A percentile compares a stretch with the other conserved stretches of the same genome.
Evolutionary conservation across 2,888 invertebrate genomes (phyloP).

Genomic region (Trachelus stipa): DNA sequence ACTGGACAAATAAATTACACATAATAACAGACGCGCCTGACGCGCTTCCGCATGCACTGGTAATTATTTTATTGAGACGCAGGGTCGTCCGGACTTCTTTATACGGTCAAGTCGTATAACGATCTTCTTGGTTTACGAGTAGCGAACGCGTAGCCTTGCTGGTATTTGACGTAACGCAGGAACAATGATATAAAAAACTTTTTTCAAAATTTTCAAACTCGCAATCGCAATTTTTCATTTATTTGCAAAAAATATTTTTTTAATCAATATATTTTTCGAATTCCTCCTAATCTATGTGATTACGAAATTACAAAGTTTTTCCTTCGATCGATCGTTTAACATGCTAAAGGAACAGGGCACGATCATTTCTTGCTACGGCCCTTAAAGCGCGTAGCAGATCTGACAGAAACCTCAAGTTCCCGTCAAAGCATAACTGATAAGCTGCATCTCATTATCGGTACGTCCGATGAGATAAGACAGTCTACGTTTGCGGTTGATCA

Average conservation of each 20-base stretch:
- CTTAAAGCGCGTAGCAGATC: no score
- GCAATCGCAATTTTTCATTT: no score
- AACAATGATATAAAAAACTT: no score
- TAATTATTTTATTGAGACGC: slow-evolving; percentile 18
- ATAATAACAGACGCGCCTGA: background rate
- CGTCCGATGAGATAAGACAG: background rate
- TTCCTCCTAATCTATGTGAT: no score
- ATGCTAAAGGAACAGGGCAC: background rate
- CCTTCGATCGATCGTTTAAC: background rate
- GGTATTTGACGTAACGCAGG: no score
- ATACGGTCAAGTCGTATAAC: slow-evolving; percentile 1
- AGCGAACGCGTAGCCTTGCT: background rate
- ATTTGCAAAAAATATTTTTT: no score
- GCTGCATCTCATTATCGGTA: background rate
- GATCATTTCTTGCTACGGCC: background rate
- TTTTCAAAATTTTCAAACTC: no score
- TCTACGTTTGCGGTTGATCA: background rate
- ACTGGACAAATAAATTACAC: background rate
- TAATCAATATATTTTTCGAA: no score
- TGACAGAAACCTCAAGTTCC: background rate
- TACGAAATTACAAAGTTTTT: no score
- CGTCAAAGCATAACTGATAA: background rate
- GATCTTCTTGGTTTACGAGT: background rate
- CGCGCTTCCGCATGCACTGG: slow-evolving; percentile 7
- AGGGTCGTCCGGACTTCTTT: slow-evolving; percentile 10